These are phyloP conservation scores for Drosophila orosa DNA, from an alignment of 1,140 invertebrate genomes.

Conservation along the genomic window DNA sequence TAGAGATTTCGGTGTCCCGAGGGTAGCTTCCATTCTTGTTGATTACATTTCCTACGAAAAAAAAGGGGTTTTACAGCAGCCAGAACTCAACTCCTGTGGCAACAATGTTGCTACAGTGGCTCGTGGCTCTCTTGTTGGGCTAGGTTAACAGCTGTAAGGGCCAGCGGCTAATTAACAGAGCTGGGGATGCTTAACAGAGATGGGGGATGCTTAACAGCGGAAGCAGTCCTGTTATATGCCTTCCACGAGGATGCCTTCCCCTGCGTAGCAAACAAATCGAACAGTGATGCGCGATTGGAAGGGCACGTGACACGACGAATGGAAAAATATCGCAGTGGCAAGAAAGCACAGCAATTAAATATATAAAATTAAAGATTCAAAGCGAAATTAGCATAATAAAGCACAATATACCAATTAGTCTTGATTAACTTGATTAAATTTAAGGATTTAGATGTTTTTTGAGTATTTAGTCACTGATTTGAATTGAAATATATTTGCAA, in stretches of 20 bases:
- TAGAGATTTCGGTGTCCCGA: no score
- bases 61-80: not conserved
- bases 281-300: not conserved
- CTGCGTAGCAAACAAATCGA: constrained; percentile 1
- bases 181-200: not conserved
- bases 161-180: not conserved
- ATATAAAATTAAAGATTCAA: not conserved
- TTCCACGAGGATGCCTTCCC: constrained; percentile 1
- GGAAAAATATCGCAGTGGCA: not conserved
- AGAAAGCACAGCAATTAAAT: not conserved
- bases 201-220: not conserved
- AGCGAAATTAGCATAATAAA: not conserved
- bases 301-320: constrained; percentile 3
- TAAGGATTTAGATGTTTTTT: not conserved
- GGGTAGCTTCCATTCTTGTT: no score
- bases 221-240: not conserved
- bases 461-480: not conserved
- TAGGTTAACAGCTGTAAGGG: not conserved
- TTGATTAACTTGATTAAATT: not conserved
- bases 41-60: not conserved
- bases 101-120: constrained; percentile 3
- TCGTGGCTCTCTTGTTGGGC: not conserved
- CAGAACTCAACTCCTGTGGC: not conserved
- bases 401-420: no score
- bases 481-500: not conserved